Evolutionary conservation across 1,140 invertebrate genomes (phyloP).

Genomic region (Papilio machaon): DNA sequence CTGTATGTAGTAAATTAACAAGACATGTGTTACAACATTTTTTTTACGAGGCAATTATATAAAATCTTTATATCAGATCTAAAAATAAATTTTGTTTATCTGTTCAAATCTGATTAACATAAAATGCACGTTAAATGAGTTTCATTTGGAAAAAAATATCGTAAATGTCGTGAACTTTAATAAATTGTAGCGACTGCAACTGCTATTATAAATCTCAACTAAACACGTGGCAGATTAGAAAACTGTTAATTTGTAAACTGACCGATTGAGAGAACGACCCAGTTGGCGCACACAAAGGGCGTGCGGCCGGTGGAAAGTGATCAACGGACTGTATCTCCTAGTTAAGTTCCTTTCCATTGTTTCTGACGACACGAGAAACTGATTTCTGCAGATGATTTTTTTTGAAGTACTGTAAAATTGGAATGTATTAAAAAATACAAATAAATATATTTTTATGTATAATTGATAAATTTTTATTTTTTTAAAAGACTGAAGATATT

Average conservation of each 20-base stretch:
- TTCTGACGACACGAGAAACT: conserved; percentile 31
- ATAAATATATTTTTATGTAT: too few species aligned
- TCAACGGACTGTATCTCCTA: conserved; percentile 60
- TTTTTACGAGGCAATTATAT: neutral
- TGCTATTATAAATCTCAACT: neutral
- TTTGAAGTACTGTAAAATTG: too few species aligned
- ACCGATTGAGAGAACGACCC: conserved; percentile 54
- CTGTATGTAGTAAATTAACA: neutral
- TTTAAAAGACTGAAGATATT: neutral
- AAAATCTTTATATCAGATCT: neutral
- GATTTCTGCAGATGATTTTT: neutral
- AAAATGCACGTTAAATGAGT: neutral
- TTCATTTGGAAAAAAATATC: neutral
- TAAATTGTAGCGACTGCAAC: neutral
- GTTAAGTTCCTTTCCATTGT: conserved; percentile 38
- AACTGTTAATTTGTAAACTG: conserved; percentile 44
- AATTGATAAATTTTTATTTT: too few species aligned
- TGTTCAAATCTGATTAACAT: neutral
- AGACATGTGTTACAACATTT: neutral
- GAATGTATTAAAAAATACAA: too few species aligned
- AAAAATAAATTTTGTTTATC: neutral
- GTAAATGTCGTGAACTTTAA: neutral
- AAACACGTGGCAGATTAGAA: neutral
- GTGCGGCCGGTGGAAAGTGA: conserved; percentile 48
- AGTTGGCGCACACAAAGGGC: conserved; percentile 54